Conservation (phyloP, 2,113 vertebrate genomes). For the Caranx ignobilis region DNA sequence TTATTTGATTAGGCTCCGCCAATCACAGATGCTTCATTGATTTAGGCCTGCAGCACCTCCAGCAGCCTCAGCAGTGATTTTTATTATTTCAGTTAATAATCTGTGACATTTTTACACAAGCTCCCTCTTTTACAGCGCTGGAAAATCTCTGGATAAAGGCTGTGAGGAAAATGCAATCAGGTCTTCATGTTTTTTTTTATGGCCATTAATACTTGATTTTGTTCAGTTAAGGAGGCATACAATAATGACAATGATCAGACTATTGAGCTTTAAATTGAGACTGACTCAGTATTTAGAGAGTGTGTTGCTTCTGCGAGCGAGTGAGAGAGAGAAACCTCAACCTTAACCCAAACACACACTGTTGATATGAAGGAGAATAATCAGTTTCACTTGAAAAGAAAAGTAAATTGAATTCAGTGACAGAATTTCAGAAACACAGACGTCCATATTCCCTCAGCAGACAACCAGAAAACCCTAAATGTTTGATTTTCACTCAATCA, state of each 20-base stretch:
- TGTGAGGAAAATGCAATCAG: background rate
- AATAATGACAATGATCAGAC: background rate
- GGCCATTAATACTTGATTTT: conserved; percentile 10
- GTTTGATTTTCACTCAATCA: background rate
- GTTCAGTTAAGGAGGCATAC: background rate
- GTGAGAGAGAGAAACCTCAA: background rate
- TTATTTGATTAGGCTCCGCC: conserved; percentile 55
- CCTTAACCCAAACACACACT: background rate
- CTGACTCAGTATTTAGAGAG: background rate
- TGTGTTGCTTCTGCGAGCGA: background rate
- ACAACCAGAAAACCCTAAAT: too few species aligned
- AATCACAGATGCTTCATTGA: conserved; percentile 60
- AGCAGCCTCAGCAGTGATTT: conserved; percentile 35
- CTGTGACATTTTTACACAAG: conserved; percentile 17
- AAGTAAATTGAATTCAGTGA: background rate
- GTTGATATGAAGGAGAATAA: background rate
- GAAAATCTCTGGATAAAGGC: background rate
- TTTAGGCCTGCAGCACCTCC: conserved; percentile 55
- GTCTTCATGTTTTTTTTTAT: background rate
- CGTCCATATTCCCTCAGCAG: too few species aligned
- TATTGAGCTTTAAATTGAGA: background rate
- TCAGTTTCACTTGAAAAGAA: background rate
- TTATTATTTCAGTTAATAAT: conserved; percentile 26
- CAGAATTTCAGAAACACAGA: too few species aligned
- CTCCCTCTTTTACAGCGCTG: background rate